Evolutionary conservation across 1,140 invertebrate genomes (phyloP), one percentile per base, ranked within the genome.

Genomic region (Leptestheria dahalacensis): DNA sequence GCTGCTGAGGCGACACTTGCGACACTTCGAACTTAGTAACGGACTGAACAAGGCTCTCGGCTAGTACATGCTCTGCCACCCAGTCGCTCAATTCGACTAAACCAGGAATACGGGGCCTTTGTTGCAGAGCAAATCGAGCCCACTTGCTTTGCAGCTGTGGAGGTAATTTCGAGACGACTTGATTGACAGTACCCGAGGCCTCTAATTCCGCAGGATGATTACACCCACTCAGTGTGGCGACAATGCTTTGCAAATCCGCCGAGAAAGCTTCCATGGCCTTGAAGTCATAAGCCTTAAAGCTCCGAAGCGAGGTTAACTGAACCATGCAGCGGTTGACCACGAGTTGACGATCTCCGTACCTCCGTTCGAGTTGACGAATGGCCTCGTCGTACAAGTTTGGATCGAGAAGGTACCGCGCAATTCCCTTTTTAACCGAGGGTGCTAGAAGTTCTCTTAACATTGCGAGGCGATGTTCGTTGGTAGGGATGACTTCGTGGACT

Each of bases 351-450:
- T 57, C 48, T 0, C 56, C 56, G 21, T 46, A 57, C 4, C 47
- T 26, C 6, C 33, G 20, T 3, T 57, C 11, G 1, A 57, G 12
- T 47, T 57, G 28, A 10, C 10, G 11, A 11, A 57, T 3, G 9
- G 56, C 56, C 21, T 29, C 29, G 1, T 20, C 29, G 25, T 57
- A 57, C n/a, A 57, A 46, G 12, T 24, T 41, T 4, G 56, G 56
- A 12, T 48, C 23, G 9, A 6, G 15, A 26, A 57, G 46, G 9
- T 23, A 23, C 18, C 18, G 25, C 0, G 25, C 56, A 21, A 57
- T 57, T 2, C 20, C 15, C 15, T 47, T 15, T 9, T 12, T 25
- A 3, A 57, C 33, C 6, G 2, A n/a, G 0, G 1, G 56, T 0
- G 15, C 33, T 3, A 57, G 20, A 2, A 46, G 18, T 11, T 48